Percentiles rank a stretch among this genome's conserved stretches.
Conservation (phyloP, 2,888 invertebrate genomes). For the Linyphia triangularis region DNA sequence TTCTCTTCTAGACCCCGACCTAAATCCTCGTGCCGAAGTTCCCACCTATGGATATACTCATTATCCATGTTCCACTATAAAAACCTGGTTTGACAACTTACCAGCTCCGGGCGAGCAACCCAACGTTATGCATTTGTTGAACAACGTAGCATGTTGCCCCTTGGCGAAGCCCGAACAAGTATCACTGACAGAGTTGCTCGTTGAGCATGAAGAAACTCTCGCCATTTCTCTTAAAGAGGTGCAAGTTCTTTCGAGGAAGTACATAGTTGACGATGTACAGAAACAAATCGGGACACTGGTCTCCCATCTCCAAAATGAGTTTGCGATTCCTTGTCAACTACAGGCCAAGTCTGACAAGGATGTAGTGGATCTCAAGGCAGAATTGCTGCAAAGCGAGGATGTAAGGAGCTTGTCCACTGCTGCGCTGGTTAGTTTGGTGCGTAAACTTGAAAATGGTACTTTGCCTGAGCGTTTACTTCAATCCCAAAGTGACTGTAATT, state of each 20-base stretch:
- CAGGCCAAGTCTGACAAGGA: slow-evolving; percentile 45
- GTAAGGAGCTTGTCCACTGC: slow-evolving; percentile 81
- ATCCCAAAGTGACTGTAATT: neutral
- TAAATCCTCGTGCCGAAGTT: neutral
- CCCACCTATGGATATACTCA: neutral
- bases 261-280: slow-evolving; percentile 84
- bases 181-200: neutral
- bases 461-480: slow-evolving; percentile 76
- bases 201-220: neutral
- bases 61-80: neutral
- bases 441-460: slow-evolving; percentile 82
- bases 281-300: slow-evolving; percentile 89
- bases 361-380: slow-evolving; percentile 76
- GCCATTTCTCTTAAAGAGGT: neutral
- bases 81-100: neutral
- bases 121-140: neutral
- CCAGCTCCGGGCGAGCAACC: neutral
- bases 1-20: slow-evolving; percentile 5
- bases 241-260: neutral
- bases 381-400: slow-evolving; percentile 79
- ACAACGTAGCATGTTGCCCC: neutral
- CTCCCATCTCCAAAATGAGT: slow-evolving; percentile 84
- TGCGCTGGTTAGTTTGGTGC: slow-evolving; percentile 83
- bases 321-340: slow-evolving; percentile 77
- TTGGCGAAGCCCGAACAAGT: neutral